Conservation (phyloP, 2,113 vertebrate species). For the Grus americana region DNA sequence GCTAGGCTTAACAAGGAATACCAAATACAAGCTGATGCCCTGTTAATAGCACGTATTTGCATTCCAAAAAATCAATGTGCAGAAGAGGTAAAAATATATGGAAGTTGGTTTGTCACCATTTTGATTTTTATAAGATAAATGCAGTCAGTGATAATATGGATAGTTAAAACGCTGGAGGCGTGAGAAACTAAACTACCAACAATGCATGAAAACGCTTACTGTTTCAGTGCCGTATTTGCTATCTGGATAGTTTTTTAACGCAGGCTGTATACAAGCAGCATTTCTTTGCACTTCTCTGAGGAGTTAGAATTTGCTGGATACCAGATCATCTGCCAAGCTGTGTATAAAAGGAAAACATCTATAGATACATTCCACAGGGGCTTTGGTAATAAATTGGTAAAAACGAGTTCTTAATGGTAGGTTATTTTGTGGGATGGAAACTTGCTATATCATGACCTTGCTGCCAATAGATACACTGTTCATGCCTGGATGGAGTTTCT, state of each 20-base stretch:
- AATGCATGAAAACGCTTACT: not conserved
- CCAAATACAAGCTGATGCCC: not conserved
- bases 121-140: not conserved
- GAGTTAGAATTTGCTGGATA: not conserved
- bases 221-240: not conserved
- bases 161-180: not conserved
- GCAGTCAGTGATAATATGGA: not conserved
- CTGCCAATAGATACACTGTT: conserved; percentile 34
- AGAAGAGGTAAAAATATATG: not conserved
- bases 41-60: not conserved
- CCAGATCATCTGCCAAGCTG: not conserved
- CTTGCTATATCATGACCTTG: conserved; percentile 45
- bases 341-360: not conserved
- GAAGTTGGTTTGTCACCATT: not conserved
- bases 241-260: not conserved
- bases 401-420: conserved; percentile 18
- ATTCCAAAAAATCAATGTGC: not conserved
- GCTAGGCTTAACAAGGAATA: not conserved
- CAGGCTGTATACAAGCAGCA: not conserved
- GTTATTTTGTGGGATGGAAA: conserved; percentile 24
- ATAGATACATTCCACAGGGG: not conserved
- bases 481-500: conserved; percentile 65
- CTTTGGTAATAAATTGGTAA: conserved; percentile 39
- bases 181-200: not conserved
- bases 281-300: not conserved